Base-by-base conservation (phyloP, 2,888 invertebrate genomes). In the Trisateles emortualis region DNA sequence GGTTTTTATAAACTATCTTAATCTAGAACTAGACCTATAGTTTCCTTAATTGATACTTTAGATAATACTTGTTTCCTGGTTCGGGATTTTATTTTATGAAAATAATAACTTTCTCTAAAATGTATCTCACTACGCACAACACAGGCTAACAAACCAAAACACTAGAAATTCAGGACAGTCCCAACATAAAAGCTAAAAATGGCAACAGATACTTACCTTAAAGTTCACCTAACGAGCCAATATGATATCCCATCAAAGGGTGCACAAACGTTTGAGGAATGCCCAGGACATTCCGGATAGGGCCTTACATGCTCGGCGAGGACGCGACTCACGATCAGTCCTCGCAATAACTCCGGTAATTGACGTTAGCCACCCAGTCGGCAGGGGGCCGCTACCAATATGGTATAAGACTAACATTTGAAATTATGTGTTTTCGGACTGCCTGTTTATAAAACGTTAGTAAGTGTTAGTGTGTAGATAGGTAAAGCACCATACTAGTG, bases 331-430 rank as follows among this genome's bases (percentile, higher is more conserved):
- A 90, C 91, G 90, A 90, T 83, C 89, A 84, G 88, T 87, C 88
- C 81, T 79, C 72, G 83, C 86, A 81, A 87, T 90, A 88, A 89
- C 88, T 88, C 86, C 78, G 75, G 79, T 88, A 87, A 90, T 88
- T 88, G 91, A 91, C 88, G 81, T 86, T 70, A 84, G 84, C 91
- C 91, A 90, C 91, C 91, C 91, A 90, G 78, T 56, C 74, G 47
- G 80, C 53, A 42, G 78, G 65, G 53, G 55, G 46, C 39, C 26
- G 8, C 14, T 10, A 24, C 44, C 2, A 52, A 60, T 74, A 48
- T 17, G 22, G 45, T 2, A 42, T 78, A 83, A 77, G 55, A 68
- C 24, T 1, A 3, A 22, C 59, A 62, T 65, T 52, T 6, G 14
- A 1, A 45, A 38, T 62, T 65, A 51, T 26, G n/a, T 49, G 35